Percentiles rank a stretch among this genome's conserved stretches.
phyloP scores from a whole-genome alignment of 2,113 vertebrate genomes.

The Ondatra zibethicus region DNA sequence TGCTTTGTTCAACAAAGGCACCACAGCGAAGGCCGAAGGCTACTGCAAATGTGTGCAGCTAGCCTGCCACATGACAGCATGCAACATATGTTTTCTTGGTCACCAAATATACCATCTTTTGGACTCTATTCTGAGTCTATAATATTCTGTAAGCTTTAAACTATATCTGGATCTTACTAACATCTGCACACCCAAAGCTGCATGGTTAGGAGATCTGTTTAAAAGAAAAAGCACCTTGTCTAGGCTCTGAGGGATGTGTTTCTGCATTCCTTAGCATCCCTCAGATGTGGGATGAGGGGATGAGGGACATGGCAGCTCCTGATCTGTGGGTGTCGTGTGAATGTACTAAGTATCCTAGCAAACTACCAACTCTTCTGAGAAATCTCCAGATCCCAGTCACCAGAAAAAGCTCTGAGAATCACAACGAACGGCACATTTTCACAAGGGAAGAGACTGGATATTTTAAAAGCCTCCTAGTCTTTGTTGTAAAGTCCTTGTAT shows the following conservation, averaged over 20 bases:
- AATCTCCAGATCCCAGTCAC: not conserved
- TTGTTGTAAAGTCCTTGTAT: not conserved
- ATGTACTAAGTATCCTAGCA: not conserved
- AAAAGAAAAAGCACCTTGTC: conserved; percentile 10
- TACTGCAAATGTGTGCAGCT: not conserved
- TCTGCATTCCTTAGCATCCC: not conserved
- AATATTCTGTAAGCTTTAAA: not conserved
- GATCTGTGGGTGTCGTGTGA: not conserved
- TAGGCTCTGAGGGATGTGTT: not conserved
- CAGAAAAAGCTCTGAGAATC: not conserved
- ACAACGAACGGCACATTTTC: not conserved
- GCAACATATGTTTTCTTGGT: not conserved
- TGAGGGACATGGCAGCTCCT: fast-evolving
- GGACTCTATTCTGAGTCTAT: not conserved
- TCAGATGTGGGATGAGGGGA: not conserved
- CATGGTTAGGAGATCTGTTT: not conserved
- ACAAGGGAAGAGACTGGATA: not conserved
- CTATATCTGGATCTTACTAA: not conserved
- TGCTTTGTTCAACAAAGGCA: not conserved
- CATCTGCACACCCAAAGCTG: not conserved
- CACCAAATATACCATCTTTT: not conserved
- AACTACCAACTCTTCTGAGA: not conserved
- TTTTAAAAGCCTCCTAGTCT: not conserved
- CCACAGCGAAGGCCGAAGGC: not conserved
- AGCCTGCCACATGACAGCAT: not conserved